phyloP scores from a whole-genome alignment of 2,113 vertebrate species.

The Trogon melanurus region DNA sequence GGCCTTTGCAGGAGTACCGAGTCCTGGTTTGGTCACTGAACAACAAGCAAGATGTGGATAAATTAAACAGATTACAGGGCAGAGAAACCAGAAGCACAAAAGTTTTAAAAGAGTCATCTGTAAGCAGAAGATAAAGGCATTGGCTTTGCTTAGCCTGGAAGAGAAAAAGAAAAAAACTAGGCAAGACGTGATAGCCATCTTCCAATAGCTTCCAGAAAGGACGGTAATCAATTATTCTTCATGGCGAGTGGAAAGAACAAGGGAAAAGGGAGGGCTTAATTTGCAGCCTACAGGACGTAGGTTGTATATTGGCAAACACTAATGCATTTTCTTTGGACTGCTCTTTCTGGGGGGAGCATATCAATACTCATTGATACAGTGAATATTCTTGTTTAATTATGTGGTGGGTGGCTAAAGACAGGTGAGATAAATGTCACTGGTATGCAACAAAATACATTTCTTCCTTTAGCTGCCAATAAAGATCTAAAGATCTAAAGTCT shows the following conservation, averaged over 20 bases:
- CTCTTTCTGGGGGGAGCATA: not conserved
- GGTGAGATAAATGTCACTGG: not conserved
- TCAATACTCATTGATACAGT: not conserved
- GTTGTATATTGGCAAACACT: not conserved
- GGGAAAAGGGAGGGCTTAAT: not conserved
- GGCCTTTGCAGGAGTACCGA: accelerated
- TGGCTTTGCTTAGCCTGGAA: not conserved
- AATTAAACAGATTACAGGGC: not conserved
- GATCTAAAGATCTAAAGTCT: not conserved
- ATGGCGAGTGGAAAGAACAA: not conserved
- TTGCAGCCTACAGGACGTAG: not conserved
- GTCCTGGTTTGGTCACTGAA: not conserved
- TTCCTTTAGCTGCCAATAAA: not conserved
- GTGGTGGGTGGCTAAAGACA: not conserved
- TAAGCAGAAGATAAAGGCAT: constrained; percentile 20
- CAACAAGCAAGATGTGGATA: not conserved
- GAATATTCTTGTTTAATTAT: not conserved
- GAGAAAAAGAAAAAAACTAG: not conserved
- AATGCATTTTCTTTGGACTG: not conserved
- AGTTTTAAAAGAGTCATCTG: not conserved
- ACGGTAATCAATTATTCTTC: constrained; percentile 25
- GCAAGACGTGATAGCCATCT: constrained; percentile 12
- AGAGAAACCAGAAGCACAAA: not conserved
- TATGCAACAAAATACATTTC: not conserved
- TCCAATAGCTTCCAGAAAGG: not conserved